Conservation (phyloP, 2,113 vertebrate species). For the Bufo bufo region DNA sequence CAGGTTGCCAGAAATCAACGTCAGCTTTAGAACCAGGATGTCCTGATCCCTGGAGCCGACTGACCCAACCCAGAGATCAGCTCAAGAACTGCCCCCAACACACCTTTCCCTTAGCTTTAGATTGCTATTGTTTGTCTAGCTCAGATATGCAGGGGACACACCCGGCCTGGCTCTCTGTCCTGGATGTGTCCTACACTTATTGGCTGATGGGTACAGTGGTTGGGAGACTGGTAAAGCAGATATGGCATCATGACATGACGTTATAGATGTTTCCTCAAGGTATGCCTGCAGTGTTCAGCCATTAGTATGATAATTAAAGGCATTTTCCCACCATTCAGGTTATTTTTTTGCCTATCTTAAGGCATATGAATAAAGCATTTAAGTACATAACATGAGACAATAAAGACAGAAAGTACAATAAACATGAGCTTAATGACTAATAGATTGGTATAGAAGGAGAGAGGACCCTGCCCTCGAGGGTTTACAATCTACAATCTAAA, state of each 20-base stretch:
- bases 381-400: too few relatives aligned
- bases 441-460: too few relatives aligned
- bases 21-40: constrained; percentile 59
- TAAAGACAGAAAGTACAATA: too few relatives aligned
- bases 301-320: neutral
- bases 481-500: too few relatives aligned
- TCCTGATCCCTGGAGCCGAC: constrained; percentile 49
- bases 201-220: constrained; percentile 25
- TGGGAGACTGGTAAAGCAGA: neutral
- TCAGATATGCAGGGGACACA: constrained; percentile 53
- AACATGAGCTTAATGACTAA: too few relatives aligned
- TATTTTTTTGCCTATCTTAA: too few relatives aligned
- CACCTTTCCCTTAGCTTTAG: constrained; percentile 45
- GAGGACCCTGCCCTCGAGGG: too few relatives aligned
- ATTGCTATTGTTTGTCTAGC: constrained; percentile 47
- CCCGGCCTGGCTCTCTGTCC: constrained; percentile 29
- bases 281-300: neutral
- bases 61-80: constrained; percentile 54
- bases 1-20: constrained; percentile 46
- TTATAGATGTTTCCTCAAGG: neutral
- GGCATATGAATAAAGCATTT: too few relatives aligned
- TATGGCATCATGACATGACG: neutral
- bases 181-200: constrained; percentile 56
- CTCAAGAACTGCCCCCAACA: constrained; percentile 47
- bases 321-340: neutral